These are phyloP conservation scores for Nanger granti DNA, from an alignment of 2,113 vertebrate species.

Conservation along the genomic window DNA sequence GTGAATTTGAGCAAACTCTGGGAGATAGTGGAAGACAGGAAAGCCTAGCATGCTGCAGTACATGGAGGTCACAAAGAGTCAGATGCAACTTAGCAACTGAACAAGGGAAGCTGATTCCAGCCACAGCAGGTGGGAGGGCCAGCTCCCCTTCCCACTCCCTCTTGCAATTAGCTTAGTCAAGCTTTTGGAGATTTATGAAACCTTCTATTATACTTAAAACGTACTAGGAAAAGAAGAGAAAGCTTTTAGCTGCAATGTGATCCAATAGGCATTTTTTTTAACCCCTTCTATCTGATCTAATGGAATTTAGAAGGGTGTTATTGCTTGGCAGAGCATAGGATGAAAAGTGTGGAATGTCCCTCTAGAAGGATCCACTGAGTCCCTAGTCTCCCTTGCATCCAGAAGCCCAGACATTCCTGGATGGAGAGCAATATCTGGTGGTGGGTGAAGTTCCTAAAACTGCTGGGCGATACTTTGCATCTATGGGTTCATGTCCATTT, in stretches of 20 bases:
- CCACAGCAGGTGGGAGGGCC: neutral
- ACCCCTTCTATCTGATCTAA: slow-evolving; percentile 27
- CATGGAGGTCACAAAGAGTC: neutral
- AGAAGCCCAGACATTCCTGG: neutral
- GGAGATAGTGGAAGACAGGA: neutral
- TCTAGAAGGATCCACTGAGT: neutral
- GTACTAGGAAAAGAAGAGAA: slow-evolving; percentile 64
- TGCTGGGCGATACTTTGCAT: neutral
- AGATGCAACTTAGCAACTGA: neutral
- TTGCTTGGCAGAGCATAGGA: slow-evolving; percentile 63
- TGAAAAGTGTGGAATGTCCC: slow-evolving; percentile 50
- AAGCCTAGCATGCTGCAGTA: neutral
- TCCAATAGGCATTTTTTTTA: slow-evolving; percentile 8
- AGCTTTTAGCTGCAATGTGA: slow-evolving; percentile 66
- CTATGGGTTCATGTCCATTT: too few species aligned
- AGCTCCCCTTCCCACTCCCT: neutral
- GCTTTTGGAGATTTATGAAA: slow-evolving; percentile 71
- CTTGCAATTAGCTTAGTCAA: slow-evolving; percentile 54
- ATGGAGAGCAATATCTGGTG: neutral
- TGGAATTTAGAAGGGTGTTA: slow-evolving; percentile 69
- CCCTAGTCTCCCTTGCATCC: too few species aligned
- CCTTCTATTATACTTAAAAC: slow-evolving; percentile 68
- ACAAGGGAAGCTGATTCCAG: slow-evolving; percentile 3
- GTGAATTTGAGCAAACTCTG: neutral
- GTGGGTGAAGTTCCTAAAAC: neutral